These are phyloP conservation scores for Atherinosoma microstoma DNA, from an alignment of 2,797 vertebrate genomes.

Conservation along the genomic window DNA sequence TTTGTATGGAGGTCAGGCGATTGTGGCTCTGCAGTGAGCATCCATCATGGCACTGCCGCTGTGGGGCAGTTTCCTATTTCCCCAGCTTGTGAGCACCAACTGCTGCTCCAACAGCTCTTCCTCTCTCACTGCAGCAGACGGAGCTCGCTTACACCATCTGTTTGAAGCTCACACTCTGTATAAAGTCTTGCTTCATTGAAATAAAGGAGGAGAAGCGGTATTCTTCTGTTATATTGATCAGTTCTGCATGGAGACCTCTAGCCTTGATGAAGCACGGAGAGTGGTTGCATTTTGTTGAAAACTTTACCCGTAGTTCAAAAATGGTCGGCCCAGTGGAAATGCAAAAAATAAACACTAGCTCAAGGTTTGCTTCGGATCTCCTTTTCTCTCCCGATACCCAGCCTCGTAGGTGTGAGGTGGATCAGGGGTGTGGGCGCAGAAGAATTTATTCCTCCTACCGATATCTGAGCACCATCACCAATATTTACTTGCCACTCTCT, in stretches of 20 bases:
- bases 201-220: conserved; percentile 4
- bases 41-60: conserved; percentile 82
- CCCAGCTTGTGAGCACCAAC: conserved; percentile 69
- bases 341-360: conserved; percentile 20
- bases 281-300: conserved; percentile 31
- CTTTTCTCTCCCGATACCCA: conserved; percentile 19
- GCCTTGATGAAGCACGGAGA: conserved; percentile 15
- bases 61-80: conserved; percentile 77
- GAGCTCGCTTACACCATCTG: conserved; percentile 77
- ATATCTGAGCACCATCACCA: conserved; percentile 45
- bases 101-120: conserved; percentile 66
- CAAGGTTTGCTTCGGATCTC: conserved; percentile 47
- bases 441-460: conserved; percentile 61
- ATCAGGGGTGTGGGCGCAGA: conserved; percentile 43
- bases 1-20: conserved; percentile 80
- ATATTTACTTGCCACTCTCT: conserved; percentile 64
- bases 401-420: conserved; percentile 41
- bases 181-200: conserved; percentile 46
- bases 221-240: conserved; percentile 60
- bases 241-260: conserved; percentile 14
- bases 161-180: conserved; percentile 48
- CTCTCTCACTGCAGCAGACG: conserved; percentile 68
- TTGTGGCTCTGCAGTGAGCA: conserved; percentile 81
- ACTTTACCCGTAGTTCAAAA: conserved; percentile 32
- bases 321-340: conserved; percentile 28